phyloP scores from a whole-genome alignment of 2,113 vertebrate species.

The Cryptotis parvus region DNA sequence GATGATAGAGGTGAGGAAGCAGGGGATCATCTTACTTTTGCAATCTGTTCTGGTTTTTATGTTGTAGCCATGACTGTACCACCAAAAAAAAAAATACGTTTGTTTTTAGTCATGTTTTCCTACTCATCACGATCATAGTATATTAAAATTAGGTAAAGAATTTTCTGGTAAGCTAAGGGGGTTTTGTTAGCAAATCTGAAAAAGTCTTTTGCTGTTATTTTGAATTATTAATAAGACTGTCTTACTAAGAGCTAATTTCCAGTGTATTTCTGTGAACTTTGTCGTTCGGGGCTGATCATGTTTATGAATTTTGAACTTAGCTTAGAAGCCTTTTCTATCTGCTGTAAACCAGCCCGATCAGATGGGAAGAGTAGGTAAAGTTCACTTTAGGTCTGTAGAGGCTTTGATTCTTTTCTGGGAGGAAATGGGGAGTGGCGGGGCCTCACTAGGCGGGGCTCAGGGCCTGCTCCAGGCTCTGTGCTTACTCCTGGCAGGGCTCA shows the following conservation, averaged over 20 bases:
- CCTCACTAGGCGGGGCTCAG: too few species aligned
- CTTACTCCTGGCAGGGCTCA: too few species aligned
- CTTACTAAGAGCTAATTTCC: background rate
- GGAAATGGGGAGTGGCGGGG: too few species aligned
- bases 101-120: constrained; percentile 11
- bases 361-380: background rate
- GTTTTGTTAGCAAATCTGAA: background rate
- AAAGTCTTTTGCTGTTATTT: background rate
- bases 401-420: background rate
- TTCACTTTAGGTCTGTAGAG: background rate
- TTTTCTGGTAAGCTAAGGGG: constrained; percentile 2
- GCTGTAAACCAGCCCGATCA: background rate
- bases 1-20: constrained; percentile 5
- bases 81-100: background rate
- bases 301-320: constrained; percentile 54
- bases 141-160: background rate
- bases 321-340: background rate
- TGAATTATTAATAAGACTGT: constrained; percentile 47
- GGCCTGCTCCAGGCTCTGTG: too few species aligned
- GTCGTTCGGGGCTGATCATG: constrained; percentile 2
- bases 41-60: background rate
- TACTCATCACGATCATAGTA: too few species aligned
- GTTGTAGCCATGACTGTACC: background rate
- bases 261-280: constrained; percentile 34
- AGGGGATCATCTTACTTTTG: background rate